Percentiles rank a stretch among this genome's conserved stretches.
These are phyloP conservation scores for Sebastes dallii DNA, from an alignment of 2,797 vertebrate species.

Conservation along the genomic window DNA sequence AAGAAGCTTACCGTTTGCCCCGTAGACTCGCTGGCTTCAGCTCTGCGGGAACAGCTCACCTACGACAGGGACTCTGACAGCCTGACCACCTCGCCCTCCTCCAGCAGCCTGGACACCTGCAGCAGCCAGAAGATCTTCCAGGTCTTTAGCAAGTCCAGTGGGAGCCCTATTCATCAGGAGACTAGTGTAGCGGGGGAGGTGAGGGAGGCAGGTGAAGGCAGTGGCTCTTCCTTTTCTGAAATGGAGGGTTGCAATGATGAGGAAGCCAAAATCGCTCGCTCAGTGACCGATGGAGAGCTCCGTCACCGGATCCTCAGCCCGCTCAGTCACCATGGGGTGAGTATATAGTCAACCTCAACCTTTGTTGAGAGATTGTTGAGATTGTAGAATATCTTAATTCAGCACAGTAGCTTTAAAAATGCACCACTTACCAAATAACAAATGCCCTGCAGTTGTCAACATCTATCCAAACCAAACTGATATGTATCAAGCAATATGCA, in stretches of 20 bases:
- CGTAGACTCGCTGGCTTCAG: conserved; percentile 80
- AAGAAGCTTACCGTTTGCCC: conserved; percentile 82
- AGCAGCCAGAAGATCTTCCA: conserved; percentile 88
- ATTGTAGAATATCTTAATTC: background rate
- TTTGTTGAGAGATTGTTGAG: background rate
- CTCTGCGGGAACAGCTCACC: conserved; percentile 80
- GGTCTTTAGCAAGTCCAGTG: conserved; percentile 80
- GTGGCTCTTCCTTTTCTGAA: conserved; percentile 88
- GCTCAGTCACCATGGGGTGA: conserved; percentile 89
- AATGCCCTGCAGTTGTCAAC: background rate
- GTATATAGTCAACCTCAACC: conserved; percentile 52
- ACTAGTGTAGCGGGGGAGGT: conserved; percentile 59
- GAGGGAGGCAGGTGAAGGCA: conserved; percentile 51
- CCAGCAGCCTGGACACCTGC: conserved; percentile 89
- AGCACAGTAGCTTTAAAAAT: too few relatives aligned
- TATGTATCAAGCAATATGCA: background rate
- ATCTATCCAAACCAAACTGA: background rate
- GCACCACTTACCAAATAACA: background rate
- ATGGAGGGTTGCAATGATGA: conserved; percentile 82
- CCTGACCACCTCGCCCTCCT: conserved; percentile 86
- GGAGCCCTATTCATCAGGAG: conserved; percentile 45
- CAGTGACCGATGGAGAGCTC: conserved; percentile 92
- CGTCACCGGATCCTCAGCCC: conserved; percentile 87
- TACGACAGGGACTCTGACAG: conserved; percentile 81
- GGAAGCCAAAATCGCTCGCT: conserved; percentile 87